These are phyloP conservation scores for Leptinotarsa lineolata DNA, from an alignment of 1,140 invertebrate genomes.

Conservation along the genomic window DNA sequence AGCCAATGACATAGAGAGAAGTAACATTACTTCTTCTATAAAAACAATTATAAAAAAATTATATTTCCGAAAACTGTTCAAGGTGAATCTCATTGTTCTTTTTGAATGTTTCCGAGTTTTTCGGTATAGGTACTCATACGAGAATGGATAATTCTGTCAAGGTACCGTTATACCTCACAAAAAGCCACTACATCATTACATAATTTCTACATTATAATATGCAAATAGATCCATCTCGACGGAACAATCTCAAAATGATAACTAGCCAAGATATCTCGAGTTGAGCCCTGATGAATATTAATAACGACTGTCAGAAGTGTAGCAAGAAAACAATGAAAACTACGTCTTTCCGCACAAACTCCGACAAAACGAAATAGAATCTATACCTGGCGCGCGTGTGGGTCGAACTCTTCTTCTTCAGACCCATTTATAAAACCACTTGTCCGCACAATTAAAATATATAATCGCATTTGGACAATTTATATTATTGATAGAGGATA, in stretches of 20 bases:
- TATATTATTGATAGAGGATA: conserved; percentile 56
- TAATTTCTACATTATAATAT: neutral
- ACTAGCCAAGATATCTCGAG: neutral
- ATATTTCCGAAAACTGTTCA: too few relatives aligned
- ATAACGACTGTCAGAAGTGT: conserved; percentile 22
- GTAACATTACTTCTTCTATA: neutral
- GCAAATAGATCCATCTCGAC: neutral
- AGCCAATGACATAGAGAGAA: too few relatives aligned
- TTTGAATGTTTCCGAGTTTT: neutral
- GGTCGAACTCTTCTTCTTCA: conserved; percentile 42
- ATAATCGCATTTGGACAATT: conserved; percentile 56
- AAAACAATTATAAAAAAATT: neutral
- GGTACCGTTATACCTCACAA: neutral
- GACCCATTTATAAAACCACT: conserved; percentile 55
- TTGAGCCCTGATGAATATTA: conserved; percentile 23
- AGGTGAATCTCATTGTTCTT: neutral
- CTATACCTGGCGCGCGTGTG: conserved; percentile 47
- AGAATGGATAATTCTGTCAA: neutral
- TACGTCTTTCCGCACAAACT: conserved; percentile 21
- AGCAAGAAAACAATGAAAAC: conserved; percentile 27
- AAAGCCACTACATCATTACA: neutral
- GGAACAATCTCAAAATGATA: neutral
- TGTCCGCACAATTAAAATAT: conserved; percentile 58
- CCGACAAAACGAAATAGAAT: conserved; percentile 23
- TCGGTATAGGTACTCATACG: neutral